These are phyloP conservation scores for Stichodactyla mertensii DNA, from an alignment of 64 coral and sea anemone species.

Conservation along the genomic window DNA sequence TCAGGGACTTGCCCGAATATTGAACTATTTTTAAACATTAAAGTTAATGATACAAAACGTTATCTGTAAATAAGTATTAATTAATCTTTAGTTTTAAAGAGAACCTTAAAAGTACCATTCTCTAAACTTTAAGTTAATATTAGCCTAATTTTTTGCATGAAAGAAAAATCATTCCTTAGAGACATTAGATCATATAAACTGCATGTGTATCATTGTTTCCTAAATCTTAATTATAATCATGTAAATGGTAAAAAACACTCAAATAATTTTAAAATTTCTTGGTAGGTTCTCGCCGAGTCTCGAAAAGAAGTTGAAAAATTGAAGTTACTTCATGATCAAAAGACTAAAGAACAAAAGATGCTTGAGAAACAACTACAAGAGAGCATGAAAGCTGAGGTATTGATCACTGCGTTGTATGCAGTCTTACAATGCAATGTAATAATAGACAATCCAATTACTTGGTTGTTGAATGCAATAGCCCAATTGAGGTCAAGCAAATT, in stretches of 20 bases:
- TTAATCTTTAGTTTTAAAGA: background rate
- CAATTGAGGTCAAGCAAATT: too few relatives aligned
- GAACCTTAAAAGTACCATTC: too few relatives aligned
- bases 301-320: slow-evolving; percentile 45
- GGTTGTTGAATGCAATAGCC: too few relatives aligned
- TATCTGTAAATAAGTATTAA: too few relatives aligned
- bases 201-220: background rate
- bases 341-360: slow-evolving; percentile 29
- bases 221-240: background rate
- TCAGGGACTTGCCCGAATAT: too few relatives aligned
- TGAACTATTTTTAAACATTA: too few relatives aligned
- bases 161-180: too few relatives aligned
- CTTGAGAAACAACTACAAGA: slow-evolving; percentile 30
- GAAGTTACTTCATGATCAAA: slow-evolving; percentile 39
- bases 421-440: too few relatives aligned
- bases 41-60: too few relatives aligned
- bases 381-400: slow-evolving; percentile 34
- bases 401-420: background rate
- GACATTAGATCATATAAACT: background rate
- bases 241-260: background rate
- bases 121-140: too few relatives aligned
- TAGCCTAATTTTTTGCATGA: too few relatives aligned
- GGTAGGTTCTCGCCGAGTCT: slow-evolving; percentile 44
- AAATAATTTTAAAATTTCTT: background rate
- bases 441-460: too few relatives aligned